Conservation (phyloP, 2,888 invertebrate genomes). For the Drosophila paramelanica region DNA sequence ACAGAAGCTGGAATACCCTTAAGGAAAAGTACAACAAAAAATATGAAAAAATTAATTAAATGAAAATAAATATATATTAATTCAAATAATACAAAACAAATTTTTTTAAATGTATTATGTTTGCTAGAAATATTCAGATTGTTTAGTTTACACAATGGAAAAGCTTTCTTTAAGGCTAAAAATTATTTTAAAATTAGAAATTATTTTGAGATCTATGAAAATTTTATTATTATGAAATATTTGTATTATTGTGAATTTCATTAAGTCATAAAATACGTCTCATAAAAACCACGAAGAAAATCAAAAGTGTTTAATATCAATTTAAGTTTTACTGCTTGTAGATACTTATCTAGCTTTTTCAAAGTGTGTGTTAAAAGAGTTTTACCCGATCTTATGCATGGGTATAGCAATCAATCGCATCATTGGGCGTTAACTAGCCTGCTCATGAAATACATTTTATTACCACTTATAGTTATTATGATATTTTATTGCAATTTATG, state of each 20-base stretch:
- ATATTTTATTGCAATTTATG: slow-evolving; percentile 50
- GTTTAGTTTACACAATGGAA: too few species aligned
- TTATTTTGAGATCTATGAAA: too few species aligned
- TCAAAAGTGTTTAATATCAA: slow-evolving; percentile 3
- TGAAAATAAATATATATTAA: neutral
- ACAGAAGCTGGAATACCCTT: slow-evolving; percentile 29
- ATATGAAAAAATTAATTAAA: neutral
- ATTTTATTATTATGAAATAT: too few species aligned
- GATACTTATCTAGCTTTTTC: neutral
- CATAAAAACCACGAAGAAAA: neutral
- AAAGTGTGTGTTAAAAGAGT: neutral
- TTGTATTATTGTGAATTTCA: too few species aligned
- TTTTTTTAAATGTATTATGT: too few species aligned
- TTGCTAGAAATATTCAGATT: too few species aligned
- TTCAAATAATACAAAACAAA: too few species aligned
- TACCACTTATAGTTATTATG: slow-evolving; percentile 44
- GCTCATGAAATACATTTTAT: slow-evolving; percentile 51
- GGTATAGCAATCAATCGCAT: slow-evolving; percentile 6
- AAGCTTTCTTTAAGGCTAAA: too few species aligned
- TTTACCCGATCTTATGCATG: neutral
- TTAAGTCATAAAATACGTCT: too few species aligned
- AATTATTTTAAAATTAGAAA: too few species aligned
- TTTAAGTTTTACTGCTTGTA: slow-evolving; percentile 7
- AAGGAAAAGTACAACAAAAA: neutral
- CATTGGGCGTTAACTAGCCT: slow-evolving; percentile 49